These are phyloP conservation scores for Euwallacea similis DNA, from an alignment of 1,140 invertebrate genomes.

Conservation along the genomic window DNA sequence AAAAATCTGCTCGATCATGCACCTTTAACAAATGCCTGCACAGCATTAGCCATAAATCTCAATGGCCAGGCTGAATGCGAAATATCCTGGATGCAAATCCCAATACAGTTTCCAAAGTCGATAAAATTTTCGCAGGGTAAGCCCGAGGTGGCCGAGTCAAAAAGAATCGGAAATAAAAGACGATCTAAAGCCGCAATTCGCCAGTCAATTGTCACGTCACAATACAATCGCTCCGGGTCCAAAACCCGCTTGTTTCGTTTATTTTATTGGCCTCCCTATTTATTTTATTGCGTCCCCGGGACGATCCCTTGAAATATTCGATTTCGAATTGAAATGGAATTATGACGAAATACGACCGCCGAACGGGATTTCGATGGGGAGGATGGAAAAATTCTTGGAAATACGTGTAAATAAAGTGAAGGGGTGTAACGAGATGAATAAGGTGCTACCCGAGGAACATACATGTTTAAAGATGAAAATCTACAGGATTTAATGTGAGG, in stretches of 20 bases:
- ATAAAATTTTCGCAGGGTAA: slow-evolving; percentile 30
- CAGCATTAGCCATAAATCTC: too few species aligned
- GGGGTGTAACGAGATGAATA: too few species aligned
- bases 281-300: slow-evolving; percentile 29
- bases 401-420: too few species aligned
- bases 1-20: too few species aligned
- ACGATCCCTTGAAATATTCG: slow-evolving; percentile 32
- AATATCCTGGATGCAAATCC: slow-evolving; percentile 19
- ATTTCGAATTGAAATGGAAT: slow-evolving; percentile 35
- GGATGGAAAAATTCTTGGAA: too few species aligned
- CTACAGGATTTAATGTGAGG: too few species aligned
- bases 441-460: too few species aligned
- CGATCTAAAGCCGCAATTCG: slow-evolving; percentile 37
- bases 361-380: too few species aligned
- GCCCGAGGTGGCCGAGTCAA: slow-evolving; percentile 5
- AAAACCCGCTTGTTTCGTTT: slow-evolving; percentile 36
- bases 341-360: slow-evolving; percentile 27
- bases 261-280: slow-evolving; percentile 41
- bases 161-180: slow-evolving; percentile 38
- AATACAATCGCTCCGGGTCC: slow-evolving; percentile 40
- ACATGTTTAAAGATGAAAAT: too few species aligned
- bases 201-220: slow-evolving; percentile 45
- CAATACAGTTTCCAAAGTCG: slow-evolving; percentile 20
- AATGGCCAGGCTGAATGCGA: not conserved
- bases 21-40: too few species aligned